phyloP scores from a whole-genome alignment of 2,797 vertebrate species.

The Capromys pilorides region DNA sequence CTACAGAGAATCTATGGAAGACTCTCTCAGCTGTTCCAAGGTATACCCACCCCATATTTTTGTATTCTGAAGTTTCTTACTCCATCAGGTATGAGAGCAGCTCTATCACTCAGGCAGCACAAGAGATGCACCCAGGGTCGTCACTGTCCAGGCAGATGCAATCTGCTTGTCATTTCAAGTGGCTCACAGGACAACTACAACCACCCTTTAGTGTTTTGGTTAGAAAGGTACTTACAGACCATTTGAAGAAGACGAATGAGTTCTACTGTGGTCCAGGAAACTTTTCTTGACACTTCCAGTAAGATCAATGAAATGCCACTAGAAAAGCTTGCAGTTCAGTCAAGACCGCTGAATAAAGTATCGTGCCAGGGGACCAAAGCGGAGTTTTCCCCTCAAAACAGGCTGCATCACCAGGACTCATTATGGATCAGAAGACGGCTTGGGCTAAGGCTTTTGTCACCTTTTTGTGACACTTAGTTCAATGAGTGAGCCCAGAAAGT shows the following conservation, averaged over 20 bases:
- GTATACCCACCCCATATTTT: background rate
- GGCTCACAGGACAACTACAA: background rate
- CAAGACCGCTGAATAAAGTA: background rate
- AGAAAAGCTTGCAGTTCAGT: background rate
- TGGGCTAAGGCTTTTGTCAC: background rate
- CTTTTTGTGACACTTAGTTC: background rate
- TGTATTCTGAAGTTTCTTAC: background rate
- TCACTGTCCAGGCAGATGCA: too few species aligned
- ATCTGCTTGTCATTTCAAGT: background rate
- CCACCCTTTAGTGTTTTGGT: background rate
- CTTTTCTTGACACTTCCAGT: background rate
- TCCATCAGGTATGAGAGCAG: background rate
- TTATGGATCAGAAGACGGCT: background rate
- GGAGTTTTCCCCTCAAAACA: background rate
- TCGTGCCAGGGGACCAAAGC: background rate
- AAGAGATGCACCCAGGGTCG: background rate
- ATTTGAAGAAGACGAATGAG: background rate
- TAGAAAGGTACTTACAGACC: background rate
- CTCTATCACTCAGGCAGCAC: background rate
- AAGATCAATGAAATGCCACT: constrained; percentile 11
- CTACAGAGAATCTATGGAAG: background rate
- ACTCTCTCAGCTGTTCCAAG: constrained; percentile 4
- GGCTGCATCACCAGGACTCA: background rate
- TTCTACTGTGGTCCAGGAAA: background rate
- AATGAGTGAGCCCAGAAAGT: background rate